Base-by-base conservation (phyloP, 1,140 invertebrate genomes). In the Polypedilum vanderplanki region DNA sequence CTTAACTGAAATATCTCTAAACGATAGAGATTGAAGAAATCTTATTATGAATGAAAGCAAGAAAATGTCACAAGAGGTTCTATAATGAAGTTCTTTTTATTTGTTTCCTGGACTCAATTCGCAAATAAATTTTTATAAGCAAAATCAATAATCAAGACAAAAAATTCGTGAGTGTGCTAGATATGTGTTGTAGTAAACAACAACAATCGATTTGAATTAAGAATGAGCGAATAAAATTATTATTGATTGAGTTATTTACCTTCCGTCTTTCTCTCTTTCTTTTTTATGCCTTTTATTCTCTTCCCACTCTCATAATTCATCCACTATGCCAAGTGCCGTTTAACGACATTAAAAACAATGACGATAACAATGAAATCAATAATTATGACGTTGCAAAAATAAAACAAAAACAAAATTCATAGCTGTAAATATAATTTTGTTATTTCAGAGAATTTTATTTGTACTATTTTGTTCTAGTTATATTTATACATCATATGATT, bases 231-330 rank as follows among this genome's bases (percentile, higher is more conserved):
- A 57, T n/a, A 12, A 3, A 3, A 46, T 46, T 46, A 57, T 57
- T 57, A 57, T 57, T 57, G 46, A 57, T 57, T 57, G 46, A 57
- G 46, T 57, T 57, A 57, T 57, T 57, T 57, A 57, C 46, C 46
- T 57, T 57, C 46, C n/a, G 46, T 57, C 15, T 57, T n/a, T 57
- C 46, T 57, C n/a, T 57, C 46, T n/a, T n/a, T 12, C 46, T 57
- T 15, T 46, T 8, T 57, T 57, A n/a, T 12, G 12, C 4, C 46
- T n/a, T 15, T 57, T 57, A 4, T 46, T 46, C 41, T 46, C 41
- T 57, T n/a, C 15, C 12, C 12, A n/a, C 12, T 15, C 12, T 57
- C 46, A 57, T 57, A 57, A 57, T 57, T 57, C n/a, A 57, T 57
- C 10, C 41, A 46, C 46, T 4, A 57, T 57, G 12, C 46, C 46